These are phyloP conservation scores for Passerina amoena DNA, from an alignment of 2,113 vertebrate genomes.

Conservation along the genomic window DNA sequence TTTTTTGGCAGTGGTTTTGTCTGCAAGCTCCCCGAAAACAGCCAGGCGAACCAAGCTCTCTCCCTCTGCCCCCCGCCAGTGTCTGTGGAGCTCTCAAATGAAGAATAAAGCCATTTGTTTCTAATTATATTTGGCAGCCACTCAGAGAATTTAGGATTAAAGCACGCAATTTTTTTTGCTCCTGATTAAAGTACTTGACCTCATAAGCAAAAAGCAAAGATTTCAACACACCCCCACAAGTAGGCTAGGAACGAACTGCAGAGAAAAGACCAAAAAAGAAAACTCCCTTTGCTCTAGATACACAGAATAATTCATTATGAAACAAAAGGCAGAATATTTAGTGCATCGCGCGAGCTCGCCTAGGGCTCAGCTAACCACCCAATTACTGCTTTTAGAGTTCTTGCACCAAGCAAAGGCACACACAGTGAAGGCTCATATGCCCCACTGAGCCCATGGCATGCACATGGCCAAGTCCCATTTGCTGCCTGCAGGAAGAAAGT, in stretches of 20 bases:
- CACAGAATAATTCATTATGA: slow-evolving; percentile 43
- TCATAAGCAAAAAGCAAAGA: slow-evolving; percentile 55
- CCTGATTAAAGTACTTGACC: slow-evolving; percentile 65
- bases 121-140: slow-evolving; percentile 62
- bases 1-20: background rate
- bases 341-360: background rate
- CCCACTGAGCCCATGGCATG: rapidly evolving
- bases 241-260: slow-evolving; percentile 10
- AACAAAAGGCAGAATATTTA: slow-evolving; percentile 47
- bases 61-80: background rate
- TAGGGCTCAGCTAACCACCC: background rate
- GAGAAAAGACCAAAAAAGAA: slow-evolving; percentile 1
- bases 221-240: slow-evolving; percentile 41
- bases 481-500: background rate
- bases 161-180: slow-evolving; percentile 38
- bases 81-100: background rate
- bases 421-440: rapidly evolving
- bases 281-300: slow-evolving; percentile 24
- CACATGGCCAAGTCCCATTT: background rate
- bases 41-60: background rate
- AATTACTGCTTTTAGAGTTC: background rate
- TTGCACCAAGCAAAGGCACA: background rate
- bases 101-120: slow-evolving; percentile 66
- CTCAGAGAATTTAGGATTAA: slow-evolving; percentile 54
- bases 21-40: background rate